A percentile compares a stretch with the other conserved stretches of the same genome.
Evolutionary conservation across 2,113 vertebrate genomes (phyloP).

Genomic region (Nerophis ophidion): DNA sequence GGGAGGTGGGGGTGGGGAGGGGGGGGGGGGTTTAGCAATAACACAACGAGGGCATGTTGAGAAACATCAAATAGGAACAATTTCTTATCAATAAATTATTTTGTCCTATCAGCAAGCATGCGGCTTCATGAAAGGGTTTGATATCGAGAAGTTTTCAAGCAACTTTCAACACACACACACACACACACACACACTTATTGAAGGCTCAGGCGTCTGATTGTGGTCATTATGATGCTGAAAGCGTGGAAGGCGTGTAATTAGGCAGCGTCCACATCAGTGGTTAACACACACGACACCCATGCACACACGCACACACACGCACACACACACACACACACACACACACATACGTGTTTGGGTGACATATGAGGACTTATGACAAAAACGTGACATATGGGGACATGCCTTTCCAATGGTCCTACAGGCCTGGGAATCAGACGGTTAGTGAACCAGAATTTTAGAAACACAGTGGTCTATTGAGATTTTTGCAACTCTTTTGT

Average conservation of each 20-base stretch:
- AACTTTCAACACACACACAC: neutral
- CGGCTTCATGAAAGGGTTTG: too few species aligned
- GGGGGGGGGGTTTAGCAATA: constrained; percentile 16
- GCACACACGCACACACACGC: neutral
- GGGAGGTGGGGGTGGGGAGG: constrained; percentile 21
- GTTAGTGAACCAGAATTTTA: too few species aligned
- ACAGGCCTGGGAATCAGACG: too few species aligned
- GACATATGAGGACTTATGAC: too few species aligned
- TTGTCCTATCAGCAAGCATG: too few species aligned
- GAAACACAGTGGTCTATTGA: too few species aligned
- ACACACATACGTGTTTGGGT: neutral
- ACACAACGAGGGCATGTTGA: too few species aligned
- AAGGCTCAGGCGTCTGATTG: constrained; percentile 36
- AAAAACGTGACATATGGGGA: too few species aligned
- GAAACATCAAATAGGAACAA: too few species aligned
- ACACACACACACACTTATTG: constrained; percentile 4
- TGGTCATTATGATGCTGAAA: constrained; percentile 40
- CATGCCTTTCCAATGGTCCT: too few species aligned
- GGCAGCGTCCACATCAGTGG: constrained; percentile 28
- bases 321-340: neutral
- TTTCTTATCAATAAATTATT: too few species aligned
- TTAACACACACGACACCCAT: constrained; percentile 5
- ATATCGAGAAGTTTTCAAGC: neutral
- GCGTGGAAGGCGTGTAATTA: constrained; percentile 42
- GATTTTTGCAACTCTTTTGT: too few species aligned